Evolutionary conservation across 2,888 invertebrate genomes (phyloP).

Genomic region (Panorpa germanica): DNA sequence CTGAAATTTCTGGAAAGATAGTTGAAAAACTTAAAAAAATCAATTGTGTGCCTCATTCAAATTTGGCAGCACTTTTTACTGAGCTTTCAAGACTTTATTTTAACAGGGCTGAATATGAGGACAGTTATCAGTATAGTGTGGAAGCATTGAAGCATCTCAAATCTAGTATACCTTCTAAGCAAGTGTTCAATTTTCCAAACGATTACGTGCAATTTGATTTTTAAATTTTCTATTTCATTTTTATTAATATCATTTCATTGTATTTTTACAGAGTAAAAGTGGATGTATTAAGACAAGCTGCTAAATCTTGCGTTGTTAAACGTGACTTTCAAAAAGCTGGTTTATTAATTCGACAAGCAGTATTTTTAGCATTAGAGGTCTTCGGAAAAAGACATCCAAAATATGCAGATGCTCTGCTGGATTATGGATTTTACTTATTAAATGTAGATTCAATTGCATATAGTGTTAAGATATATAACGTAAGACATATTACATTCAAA

Average conservation of each 20-base stretch:
- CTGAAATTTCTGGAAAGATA: constrained; percentile 32
- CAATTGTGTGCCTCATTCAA: constrained; percentile 26
- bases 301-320: constrained; percentile 80
- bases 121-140: constrained; percentile 58
- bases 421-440: constrained; percentile 79
- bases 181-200: constrained; percentile 13
- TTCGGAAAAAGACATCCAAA: constrained; percentile 56
- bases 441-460: constrained; percentile 73
- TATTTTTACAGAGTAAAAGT: constrained; percentile 36
- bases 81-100: constrained; percentile 71
- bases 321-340: constrained; percentile 68
- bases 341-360: constrained; percentile 64
- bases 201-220: constrained; percentile 5
- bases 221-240: constrained; percentile 7
- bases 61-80: constrained; percentile 4
- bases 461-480: constrained; percentile 72
- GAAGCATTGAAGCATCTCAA: constrained; percentile 51
- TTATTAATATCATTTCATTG: not conserved
- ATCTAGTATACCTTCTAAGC: constrained; percentile 40
- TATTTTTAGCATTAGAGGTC: constrained; percentile 41
- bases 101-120: constrained; percentile 72
- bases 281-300: constrained; percentile 70
- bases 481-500: constrained; percentile 16
- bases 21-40: constrained; percentile 28
- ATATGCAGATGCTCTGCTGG: constrained; percentile 67